phyloP scores from a whole-genome alignment of 2,113 vertebrate species.

The Amphiprion ocellaris region DNA sequence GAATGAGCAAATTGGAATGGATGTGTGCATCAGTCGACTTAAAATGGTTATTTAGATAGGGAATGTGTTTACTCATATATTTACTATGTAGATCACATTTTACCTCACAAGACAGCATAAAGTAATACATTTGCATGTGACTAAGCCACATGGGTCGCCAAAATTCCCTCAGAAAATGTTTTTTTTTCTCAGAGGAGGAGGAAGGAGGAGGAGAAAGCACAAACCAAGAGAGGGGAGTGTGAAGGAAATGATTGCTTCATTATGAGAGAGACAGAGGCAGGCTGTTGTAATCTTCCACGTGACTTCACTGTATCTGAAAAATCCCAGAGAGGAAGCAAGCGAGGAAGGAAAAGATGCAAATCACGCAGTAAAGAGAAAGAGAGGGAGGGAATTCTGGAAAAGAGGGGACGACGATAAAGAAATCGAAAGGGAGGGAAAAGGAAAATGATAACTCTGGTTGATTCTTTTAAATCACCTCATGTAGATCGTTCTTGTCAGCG shows the following conservation, averaged over 20 bases:
- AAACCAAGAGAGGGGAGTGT: constrained; percentile 14
- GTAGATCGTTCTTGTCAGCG: background rate
- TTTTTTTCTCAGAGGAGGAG: background rate
- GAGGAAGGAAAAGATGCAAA: constrained; percentile 22
- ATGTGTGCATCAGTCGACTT: background rate
- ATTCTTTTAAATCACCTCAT: background rate
- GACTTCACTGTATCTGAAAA: constrained; percentile 39
- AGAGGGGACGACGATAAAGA: background rate
- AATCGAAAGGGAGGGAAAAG: background rate
- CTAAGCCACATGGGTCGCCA: constrained; percentile 30
- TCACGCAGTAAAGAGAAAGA: background rate
- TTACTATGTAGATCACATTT: background rate
- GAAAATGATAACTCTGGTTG: background rate
- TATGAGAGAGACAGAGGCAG: constrained; percentile 4
- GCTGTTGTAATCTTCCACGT: constrained; percentile 55
- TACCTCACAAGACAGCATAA: background rate
- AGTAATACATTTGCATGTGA: constrained; percentile 42
- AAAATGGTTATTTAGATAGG: background rate
- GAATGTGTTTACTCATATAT: background rate
- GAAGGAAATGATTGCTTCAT: constrained; percentile 19
- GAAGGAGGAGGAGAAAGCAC: background rate
- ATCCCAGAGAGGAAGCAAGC: constrained; percentile 19
- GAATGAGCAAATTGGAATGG: background rate
- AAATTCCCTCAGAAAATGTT: constrained; percentile 30
- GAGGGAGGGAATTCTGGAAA: background rate